Conservation (phyloP, 2,888 invertebrate species). For the Busseola fusca region DNA sequence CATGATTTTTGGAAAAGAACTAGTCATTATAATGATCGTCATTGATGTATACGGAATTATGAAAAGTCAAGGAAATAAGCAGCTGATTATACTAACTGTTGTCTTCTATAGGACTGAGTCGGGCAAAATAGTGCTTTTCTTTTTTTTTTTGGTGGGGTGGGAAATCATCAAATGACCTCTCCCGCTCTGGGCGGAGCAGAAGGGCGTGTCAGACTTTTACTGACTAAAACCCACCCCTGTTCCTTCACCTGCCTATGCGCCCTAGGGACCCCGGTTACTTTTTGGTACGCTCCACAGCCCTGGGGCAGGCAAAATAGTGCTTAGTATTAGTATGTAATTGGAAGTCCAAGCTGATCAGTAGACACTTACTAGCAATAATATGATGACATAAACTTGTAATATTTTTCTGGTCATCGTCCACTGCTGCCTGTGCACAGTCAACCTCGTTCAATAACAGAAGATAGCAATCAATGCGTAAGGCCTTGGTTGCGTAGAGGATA, state of each 20-base stretch:
- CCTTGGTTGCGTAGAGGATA: conserved; percentile 26
- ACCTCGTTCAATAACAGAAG: conserved; percentile 21
- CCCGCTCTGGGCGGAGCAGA: too few relatives aligned
- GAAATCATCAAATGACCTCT: too few relatives aligned
- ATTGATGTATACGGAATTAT: background rate
- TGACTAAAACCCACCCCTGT: too few relatives aligned
- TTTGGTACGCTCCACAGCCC: too few relatives aligned
- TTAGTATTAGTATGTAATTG: background rate
- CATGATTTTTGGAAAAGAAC: background rate
- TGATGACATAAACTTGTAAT: background rate
- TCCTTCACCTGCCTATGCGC: too few relatives aligned
- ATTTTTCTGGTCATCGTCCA: background rate
- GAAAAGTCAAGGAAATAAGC: conserved; percentile 7
- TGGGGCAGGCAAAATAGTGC: background rate
- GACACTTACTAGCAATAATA: background rate
- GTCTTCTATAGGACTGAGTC: background rate
- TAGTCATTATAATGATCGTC: conserved; percentile 8
- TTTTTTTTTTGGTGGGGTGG: too few relatives aligned
- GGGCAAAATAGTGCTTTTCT: background rate
- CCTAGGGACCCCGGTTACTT: too few relatives aligned
- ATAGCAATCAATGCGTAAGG: conserved; percentile 47
- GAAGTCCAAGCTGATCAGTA: background rate
- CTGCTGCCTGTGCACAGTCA: conserved; percentile 5
- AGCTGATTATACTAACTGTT: background rate
- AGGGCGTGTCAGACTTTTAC: too few relatives aligned